These are phyloP conservation scores for Thymelicus sylvestris DNA, from an alignment of 2,888 invertebrate genomes.

Conservation along the genomic window DNA sequence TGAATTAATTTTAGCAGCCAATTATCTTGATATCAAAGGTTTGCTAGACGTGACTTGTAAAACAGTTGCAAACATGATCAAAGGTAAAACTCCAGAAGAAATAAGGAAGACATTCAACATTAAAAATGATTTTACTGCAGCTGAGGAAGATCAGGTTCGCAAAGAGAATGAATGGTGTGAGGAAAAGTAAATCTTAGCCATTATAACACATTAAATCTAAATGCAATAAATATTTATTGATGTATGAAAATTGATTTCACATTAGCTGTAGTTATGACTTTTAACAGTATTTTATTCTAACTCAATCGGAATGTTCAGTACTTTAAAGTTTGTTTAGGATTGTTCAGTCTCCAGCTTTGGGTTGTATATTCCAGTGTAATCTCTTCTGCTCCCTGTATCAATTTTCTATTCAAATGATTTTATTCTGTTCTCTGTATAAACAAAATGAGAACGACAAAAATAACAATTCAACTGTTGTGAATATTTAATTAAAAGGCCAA, in stretches of 20 bases:
- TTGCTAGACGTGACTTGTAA: conserved; percentile 99
- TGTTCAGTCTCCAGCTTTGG: neutral
- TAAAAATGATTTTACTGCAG: conserved; percentile 97
- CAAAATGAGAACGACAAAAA: too few relatives aligned
- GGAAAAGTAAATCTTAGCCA: conserved; percentile 86
- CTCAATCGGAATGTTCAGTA: conserved; percentile 17
- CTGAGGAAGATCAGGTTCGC: conserved; percentile 99
- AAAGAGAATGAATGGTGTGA: conserved; percentile 98
- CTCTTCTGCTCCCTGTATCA: neutral
- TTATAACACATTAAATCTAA: neutral
- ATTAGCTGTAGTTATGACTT: conserved; percentile 22
- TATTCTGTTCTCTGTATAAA: neutral
- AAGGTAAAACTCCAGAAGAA: conserved; percentile 98
- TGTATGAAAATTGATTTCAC: conserved; percentile 14
- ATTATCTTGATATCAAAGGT: conserved; percentile 98
- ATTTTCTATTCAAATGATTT: neutral
- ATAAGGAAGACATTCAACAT: conserved; percentile 98
- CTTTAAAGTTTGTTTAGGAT: neutral
- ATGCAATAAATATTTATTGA: conserved; percentile 26
- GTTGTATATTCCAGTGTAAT: neutral
- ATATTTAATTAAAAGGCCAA: too few relatives aligned
- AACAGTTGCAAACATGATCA: conserved; percentile 99
- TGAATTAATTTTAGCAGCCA: conserved; percentile 98
- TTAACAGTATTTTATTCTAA: conserved; percentile 13
- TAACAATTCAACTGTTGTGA: too few relatives aligned